phyloP scores from a whole-genome alignment of 2,113 vertebrate species.

The Chaetops frenatus region DNA sequence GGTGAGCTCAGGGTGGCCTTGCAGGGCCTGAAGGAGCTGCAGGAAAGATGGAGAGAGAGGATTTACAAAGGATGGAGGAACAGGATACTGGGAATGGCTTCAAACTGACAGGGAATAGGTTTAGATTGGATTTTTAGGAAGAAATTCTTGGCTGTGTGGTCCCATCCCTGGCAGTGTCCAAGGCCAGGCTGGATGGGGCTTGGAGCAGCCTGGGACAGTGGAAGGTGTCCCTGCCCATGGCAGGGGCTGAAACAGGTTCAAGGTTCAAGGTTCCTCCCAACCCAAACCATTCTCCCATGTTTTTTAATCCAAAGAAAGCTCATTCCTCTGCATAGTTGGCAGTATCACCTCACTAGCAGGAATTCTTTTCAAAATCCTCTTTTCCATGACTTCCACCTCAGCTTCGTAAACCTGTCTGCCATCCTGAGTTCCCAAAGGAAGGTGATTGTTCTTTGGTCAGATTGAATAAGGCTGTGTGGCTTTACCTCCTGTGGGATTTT shows the following conservation, averaged over 20 bases:
- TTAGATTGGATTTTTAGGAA: not conserved
- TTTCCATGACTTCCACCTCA: not conserved
- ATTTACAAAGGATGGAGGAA: not conserved
- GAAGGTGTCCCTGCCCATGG: not conserved
- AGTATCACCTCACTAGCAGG: not conserved
- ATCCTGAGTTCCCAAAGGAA: no score
- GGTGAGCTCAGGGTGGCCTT: accelerated
- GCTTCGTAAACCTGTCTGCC: not conserved
- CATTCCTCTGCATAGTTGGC: not conserved
- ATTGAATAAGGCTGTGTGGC: not conserved
- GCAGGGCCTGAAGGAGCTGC: not conserved
- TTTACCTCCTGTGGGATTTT: not conserved
- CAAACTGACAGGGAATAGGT: not conserved
- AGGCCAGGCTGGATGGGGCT: not conserved
- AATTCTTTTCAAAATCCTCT: not conserved
- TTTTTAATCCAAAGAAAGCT: not conserved
- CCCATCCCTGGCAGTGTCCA: not conserved
- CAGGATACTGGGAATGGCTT: not conserved
- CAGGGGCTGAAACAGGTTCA: not conserved
- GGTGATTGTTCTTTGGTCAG: not conserved
- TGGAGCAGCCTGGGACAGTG: not conserved
- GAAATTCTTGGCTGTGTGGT: not conserved
- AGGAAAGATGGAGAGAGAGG: not conserved
- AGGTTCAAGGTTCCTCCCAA: not conserved
- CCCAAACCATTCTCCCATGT: not conserved